phyloP scores from a whole-genome alignment of 2,797 vertebrate species.

The Neosilurus hyrtlii region DNA sequence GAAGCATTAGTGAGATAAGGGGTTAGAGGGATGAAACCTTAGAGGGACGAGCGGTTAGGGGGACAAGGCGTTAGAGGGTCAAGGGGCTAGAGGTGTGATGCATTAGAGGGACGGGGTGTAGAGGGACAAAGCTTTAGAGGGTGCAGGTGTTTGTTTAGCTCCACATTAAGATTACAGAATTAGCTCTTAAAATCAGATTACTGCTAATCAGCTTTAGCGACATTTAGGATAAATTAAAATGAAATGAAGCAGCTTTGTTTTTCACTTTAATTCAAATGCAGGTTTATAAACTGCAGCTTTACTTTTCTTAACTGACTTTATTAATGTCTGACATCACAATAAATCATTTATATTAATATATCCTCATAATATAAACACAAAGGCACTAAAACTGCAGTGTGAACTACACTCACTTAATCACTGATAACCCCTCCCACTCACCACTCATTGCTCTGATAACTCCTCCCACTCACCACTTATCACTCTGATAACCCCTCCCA shows the following conservation, averaged over 20 bases:
- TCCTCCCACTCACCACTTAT: not conserved
- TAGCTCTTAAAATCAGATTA: conserved; percentile 48
- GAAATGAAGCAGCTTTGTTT: conserved; percentile 21
- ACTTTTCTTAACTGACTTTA: not conserved
- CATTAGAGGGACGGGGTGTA: not conserved
- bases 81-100: too few relatives aligned
- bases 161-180: conserved; percentile 40
- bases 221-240: not conserved
- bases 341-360: not conserved
- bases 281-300: not conserved
- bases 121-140: too few relatives aligned
- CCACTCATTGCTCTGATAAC: not conserved
- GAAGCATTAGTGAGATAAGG: too few relatives aligned
- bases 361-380: not conserved
- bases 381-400: not conserved
- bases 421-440: not conserved
- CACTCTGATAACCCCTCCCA: too few relatives aligned
- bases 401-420: not conserved
- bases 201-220: conserved; percentile 15
- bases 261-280: not conserved
- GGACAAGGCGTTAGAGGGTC: too few relatives aligned
- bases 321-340: not conserved
- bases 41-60: too few relatives aligned
- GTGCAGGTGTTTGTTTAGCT: conserved; percentile 31
- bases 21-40: too few relatives aligned